Percentiles rank a stretch among this genome's conserved stretches.
Conservation (phyloP, 2,797 vertebrate genomes). For the Sebastes iracundus region DNA sequence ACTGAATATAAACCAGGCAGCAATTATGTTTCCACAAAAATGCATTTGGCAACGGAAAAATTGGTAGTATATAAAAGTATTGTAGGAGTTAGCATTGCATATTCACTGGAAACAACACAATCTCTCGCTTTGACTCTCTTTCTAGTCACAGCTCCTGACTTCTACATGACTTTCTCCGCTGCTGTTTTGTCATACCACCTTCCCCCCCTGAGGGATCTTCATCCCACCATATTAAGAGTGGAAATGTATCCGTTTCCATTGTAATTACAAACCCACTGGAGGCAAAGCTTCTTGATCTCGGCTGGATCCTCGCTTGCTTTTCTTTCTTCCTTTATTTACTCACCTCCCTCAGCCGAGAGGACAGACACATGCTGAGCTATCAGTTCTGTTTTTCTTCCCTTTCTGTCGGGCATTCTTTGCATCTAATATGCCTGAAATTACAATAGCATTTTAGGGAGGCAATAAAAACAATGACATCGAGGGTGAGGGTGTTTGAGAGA, state of each 20-base stretch:
- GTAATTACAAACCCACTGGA: slow-evolving; percentile 80
- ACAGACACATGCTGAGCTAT: slow-evolving; percentile 73
- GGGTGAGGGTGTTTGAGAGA: background rate
- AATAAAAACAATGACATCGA: slow-evolving; percentile 52
- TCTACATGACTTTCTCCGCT: slow-evolving; percentile 62
- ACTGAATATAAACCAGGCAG: slow-evolving; percentile 4
- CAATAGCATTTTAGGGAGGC: slow-evolving; percentile 52
- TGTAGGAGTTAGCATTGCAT: background rate
- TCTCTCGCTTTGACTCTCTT: slow-evolving; percentile 7
- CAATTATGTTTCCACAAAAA: slow-evolving; percentile 9
- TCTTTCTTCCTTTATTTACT: slow-evolving; percentile 69
- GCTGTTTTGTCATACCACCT: slow-evolving; percentile 47
- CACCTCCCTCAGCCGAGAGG: slow-evolving; percentile 65
- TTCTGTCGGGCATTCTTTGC: slow-evolving; percentile 58
- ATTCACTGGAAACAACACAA: slow-evolving; percentile 12
- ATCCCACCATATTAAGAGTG: slow-evolving; percentile 74
- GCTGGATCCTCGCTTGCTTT: slow-evolving; percentile 68
- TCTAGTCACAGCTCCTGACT: slow-evolving; percentile 52
- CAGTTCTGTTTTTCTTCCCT: slow-evolving; percentile 68
- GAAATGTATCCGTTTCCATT: slow-evolving; percentile 77
- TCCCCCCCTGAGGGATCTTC: slow-evolving; percentile 55
- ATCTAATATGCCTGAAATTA: slow-evolving; percentile 70
- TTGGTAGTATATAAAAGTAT: background rate
- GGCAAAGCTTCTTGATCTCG: slow-evolving; percentile 78
- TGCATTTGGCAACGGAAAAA: background rate